Evolutionary conservation across 2,888 invertebrate genomes (phyloP).

Genomic region (Elegia similella): DNA sequence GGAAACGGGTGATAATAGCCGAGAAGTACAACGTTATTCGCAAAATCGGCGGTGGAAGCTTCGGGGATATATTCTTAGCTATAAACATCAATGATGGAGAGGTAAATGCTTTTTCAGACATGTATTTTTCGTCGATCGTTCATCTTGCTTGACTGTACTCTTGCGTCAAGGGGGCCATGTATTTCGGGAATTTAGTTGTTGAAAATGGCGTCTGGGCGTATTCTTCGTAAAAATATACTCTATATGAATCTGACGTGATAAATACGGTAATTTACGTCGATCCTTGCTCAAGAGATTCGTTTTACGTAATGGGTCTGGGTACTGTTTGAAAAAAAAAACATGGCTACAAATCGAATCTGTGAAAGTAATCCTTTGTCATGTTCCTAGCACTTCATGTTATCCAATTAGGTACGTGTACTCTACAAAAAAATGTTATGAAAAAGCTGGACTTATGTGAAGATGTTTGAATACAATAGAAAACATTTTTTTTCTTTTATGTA

Average conservation of each 20-base stretch:
- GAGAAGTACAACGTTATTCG: conserved; percentile 97
- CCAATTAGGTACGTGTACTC: not conserved
- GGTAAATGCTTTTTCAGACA: conserved; percentile 75
- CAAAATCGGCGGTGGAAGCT: conserved; percentile 99
- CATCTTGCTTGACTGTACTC: conserved; percentile 33
- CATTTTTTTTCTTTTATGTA: not conserved
- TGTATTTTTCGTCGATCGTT: conserved; percentile 33
- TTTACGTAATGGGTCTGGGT: conserved; percentile 38
- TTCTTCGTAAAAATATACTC: conserved; percentile 32
- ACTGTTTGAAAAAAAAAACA: conserved; percentile 25
- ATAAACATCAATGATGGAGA: conserved; percentile 95
- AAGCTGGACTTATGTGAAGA: not conserved
- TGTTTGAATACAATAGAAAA: not conserved
- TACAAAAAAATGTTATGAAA: not conserved
- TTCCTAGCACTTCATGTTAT: not conserved
- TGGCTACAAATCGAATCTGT: conserved; percentile 22
- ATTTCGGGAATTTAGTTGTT: conserved; percentile 60
- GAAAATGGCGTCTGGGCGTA: conserved; percentile 68
- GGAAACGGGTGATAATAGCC: conserved; percentile 82
- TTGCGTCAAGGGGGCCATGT: conserved; percentile 51
- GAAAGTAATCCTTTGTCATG: conserved; percentile 32
- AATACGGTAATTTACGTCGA: conserved; percentile 13
- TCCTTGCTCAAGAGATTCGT: conserved; percentile 7
- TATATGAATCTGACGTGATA: conserved; percentile 23
- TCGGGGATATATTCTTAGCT: conserved; percentile 99